phyloP scores from a whole-genome alignment of 1,140 invertebrate genomes.

The Brachystomella parvula region DNA sequence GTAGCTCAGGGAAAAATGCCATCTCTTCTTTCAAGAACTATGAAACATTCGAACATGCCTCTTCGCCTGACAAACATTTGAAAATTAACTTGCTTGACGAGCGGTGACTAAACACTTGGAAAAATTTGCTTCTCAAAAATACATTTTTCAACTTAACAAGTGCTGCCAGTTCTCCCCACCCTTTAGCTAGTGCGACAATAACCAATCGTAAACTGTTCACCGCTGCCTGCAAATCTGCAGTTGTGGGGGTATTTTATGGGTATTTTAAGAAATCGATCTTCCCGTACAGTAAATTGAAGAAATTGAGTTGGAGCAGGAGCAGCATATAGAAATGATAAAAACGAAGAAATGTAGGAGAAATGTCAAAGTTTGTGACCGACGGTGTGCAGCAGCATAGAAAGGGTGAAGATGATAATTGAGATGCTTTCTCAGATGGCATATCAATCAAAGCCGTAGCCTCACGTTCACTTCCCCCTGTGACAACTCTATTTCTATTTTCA shows the following conservation, averaged over 20 bases:
- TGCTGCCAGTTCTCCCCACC: no score
- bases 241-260: not conserved
- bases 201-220: not conserved
- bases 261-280: not conserved
- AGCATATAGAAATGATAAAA: no score
- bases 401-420: not conserved
- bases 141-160: no score
- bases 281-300: not conserved
- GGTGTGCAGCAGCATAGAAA: not conserved
- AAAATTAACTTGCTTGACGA: no score
- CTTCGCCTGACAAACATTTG: no score
- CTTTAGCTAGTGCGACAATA: not conserved
- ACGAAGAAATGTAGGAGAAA: no score
- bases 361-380: not conserved
- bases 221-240: not conserved
- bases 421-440: not conserved
- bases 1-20: no score
- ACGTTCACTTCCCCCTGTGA: not conserved
- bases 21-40: no score
- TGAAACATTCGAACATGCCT: no score
- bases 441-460: not conserved
- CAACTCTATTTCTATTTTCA: not conserved
- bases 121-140: no score
- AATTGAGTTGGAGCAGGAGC: not conserved
- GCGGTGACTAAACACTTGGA: no score